Conservation (phyloP, 1,140 invertebrate genomes). For the Hyles vespertilio region DNA sequence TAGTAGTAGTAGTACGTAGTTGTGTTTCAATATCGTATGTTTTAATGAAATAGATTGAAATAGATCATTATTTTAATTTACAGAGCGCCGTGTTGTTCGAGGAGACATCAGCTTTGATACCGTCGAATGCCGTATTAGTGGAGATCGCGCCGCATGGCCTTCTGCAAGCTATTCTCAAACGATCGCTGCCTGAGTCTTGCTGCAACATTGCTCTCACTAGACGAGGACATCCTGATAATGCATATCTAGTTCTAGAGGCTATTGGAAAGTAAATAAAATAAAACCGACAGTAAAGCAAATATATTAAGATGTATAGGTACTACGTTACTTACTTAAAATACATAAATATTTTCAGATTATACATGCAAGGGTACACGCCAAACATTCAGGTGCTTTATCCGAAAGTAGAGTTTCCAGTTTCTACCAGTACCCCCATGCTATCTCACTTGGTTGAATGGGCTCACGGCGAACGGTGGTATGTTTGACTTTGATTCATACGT, state of each 20-base stretch:
- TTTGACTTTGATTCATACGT: not conserved
- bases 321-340: not conserved
- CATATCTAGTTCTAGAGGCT: constrained; percentile 76
- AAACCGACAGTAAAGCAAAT: too few relatives aligned
- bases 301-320: not conserved
- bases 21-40: not conserved
- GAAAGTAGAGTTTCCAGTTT: constrained; percentile 81
- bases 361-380: constrained; percentile 79
- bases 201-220: constrained; percentile 84
- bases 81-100: constrained; percentile 87
- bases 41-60: not conserved
- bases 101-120: constrained; percentile 84
- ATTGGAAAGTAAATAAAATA: constrained; percentile 75
- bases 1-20: not conserved
- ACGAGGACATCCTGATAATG: constrained; percentile 78
- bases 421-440: constrained; percentile 83
- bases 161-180: constrained; percentile 82
- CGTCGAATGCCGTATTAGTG: constrained; percentile 84
- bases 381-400: constrained; percentile 80
- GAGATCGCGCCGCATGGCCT: constrained; percentile 90
- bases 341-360: constrained; percentile 81
- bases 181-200: constrained; percentile 62
- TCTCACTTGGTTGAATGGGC: constrained; percentile 84
- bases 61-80: not conserved
- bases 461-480: constrained; percentile 75